Base-by-base conservation (phyloP, 1,140 invertebrate species). In the Drosophila guanche region DNA sequence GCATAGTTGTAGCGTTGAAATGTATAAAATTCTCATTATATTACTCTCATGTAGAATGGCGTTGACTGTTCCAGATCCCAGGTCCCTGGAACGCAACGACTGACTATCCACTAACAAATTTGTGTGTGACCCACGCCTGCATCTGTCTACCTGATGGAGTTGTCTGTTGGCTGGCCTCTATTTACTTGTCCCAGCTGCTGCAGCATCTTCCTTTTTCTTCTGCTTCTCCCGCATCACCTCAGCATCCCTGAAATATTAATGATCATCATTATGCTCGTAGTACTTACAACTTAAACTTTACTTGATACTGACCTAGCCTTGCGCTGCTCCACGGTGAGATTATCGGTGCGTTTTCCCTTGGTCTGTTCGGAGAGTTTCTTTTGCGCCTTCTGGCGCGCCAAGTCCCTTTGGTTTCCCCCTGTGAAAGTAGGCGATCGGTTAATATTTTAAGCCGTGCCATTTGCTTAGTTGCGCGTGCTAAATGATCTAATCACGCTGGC, bases 331-430 rank as follows among this genome's bases (percentile, higher is more conserved):
- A 97, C 91, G 22, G 95, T 95, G 90, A 96, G 91, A 95, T 95
- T 60, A 93, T 95, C 74, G 92, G 93, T 92, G 93, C 95, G 52
- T 93, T 93, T 79, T 89, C 93, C 95, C 91, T 95, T 96, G 48
- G 92, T 91, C 50, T 90, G 58, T 84, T 97, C 96, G 65, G 94
- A 92, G 79, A 94, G 94, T 89, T 97, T 97, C 90, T 97, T 97
- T 84, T 94, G 93, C 91, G 95, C 95, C 91, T 97, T 97, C 67
- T 94, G 94, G 56, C 97, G 93, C 63, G 96, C 96, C 80, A 97
- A 93, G 91, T 97, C 97, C 90, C 97, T 93, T 92, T 97, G 96
- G 91, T 97, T 97, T 77, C 97, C 97, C 73, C 95, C 95, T 95
- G 79, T 5, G 10, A 74, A 75, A 58, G 42, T 50, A 10, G n/a